phyloP scores from a whole-genome alignment of 2,113 vertebrate species.

The Salvelinus alpinus region DNA sequence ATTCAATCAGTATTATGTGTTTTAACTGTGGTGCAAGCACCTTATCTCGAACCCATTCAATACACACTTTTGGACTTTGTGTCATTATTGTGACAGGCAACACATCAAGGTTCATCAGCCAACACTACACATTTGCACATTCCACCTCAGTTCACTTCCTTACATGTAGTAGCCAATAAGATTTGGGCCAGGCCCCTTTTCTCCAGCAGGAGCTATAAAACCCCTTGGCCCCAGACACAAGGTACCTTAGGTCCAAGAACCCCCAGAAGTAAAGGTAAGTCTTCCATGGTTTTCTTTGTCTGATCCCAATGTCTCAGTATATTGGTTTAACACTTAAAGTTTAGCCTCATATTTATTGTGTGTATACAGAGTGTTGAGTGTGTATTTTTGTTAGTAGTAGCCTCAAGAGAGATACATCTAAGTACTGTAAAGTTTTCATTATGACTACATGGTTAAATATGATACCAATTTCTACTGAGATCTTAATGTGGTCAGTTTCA shows the following conservation, averaged over 20 bases:
- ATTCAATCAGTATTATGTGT: no score
- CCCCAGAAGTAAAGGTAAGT: slow-evolving; percentile 49
- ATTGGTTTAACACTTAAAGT: neutral
- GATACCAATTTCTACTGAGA: no score
- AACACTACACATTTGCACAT: neutral
- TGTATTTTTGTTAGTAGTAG: no score
- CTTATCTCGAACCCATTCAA: neutral
- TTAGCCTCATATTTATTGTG: neutral
- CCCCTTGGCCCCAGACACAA: slow-evolving; percentile 17
- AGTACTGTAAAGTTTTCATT: no score
- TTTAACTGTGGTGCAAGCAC: no score
- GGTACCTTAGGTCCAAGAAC: slow-evolving; percentile 38
- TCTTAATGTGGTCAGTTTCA: neutral
- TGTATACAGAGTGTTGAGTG: no score
- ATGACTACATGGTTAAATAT: no score
- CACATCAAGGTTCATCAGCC: neutral
- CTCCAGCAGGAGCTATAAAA: slow-evolving; percentile 49
- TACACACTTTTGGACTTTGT: neutral
- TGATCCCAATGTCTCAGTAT: neutral
- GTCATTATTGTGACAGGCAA: neutral
- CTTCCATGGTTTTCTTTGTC: neutral
- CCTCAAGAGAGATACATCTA: no score
- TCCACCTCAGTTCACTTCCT: slow-evolving; percentile 21
- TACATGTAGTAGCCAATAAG: slow-evolving; percentile 26
- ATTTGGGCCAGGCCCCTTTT: slow-evolving; percentile 36